Evolutionary conservation across 2,888 invertebrate genomes (phyloP), one percentile per base, ranked within the genome.

Genomic region (Netelia fuscicornis): DNA sequence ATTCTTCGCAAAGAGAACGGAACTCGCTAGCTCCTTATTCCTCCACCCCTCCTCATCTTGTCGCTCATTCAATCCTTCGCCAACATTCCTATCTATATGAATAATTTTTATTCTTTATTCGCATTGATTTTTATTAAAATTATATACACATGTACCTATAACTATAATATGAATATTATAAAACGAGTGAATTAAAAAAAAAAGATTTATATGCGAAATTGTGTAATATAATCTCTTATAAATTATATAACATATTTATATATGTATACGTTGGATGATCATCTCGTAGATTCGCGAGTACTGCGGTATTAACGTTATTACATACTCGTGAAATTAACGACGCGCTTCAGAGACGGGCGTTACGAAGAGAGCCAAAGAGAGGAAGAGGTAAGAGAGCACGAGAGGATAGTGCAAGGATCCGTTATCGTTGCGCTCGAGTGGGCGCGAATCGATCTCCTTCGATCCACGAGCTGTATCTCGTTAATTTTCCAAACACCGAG

Each of bases 401-500:
- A 25, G n/a, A 23, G 44, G 58, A n/a, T 17, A 71, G 37, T 25
- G 64, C 54, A 54, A 64, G 64, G 30, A 71, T 71, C 79, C 79
- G 79, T 79, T 79, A 79, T 71, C 79, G 79, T 79, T 79, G 71
- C 71, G 84, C 84, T 77, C 77, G 81, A 84, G 58, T 77, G 81
- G 77, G 72, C 74, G 44, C 74, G 68, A 81, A 84, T 81, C 81
- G 84, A 84, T 84, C 81, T 77, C 81, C 84, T 77, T 84, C 84
- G 80, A 84, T 84, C 77, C 84, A 72, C 71, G 76, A 65, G 76
- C 76, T 67, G 80, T 52, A 81, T 81, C 76, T 84, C 80, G 74
- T 84, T 77, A 81, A 81, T 84, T 81, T 84, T 81, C 72, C 62
- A 72, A 81, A 68, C 76, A 37, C 76, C 58, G 37, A 37, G 37